Conservation (phyloP, 2,113 vertebrate genomes). For the Barnardius zonarius region DNA sequence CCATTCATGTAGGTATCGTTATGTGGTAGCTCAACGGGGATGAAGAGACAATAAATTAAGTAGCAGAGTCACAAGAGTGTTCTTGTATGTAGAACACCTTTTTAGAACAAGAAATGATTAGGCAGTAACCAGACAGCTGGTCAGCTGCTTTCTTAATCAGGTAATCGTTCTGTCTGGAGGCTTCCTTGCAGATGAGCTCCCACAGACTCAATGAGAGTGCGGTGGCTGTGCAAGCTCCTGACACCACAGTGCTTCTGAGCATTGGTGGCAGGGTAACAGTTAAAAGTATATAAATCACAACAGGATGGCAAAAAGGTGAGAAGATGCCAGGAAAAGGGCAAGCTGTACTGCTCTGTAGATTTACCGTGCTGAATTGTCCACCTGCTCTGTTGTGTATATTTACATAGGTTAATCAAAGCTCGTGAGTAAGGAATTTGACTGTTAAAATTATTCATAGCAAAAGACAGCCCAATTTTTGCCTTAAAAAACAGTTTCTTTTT, state of each 20-base stretch:
- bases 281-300: not conserved
- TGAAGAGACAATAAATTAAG: not conserved
- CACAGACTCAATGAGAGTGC: not conserved
- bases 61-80: not conserved
- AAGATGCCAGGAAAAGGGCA: not conserved
- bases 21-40: not conserved
- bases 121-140: not conserved
- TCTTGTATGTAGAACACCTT: not conserved
- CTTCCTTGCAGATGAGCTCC: not conserved
- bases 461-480: not conserved
- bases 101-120: not conserved
- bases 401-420: not conserved
- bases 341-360: not conserved
- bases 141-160: not conserved
- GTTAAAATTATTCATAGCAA: not conserved
- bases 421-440: not conserved
- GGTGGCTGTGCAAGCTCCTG: not conserved
- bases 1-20: fast-evolving
- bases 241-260: not conserved
- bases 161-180: not conserved
- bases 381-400: not conserved
- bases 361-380: not conserved
- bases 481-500: not conserved
- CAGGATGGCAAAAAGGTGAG: not conserved
- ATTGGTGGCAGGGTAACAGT: not conserved